Base-by-base conservation (phyloP, 2,888 invertebrate species). In the Prenolepis imparis region DNA sequence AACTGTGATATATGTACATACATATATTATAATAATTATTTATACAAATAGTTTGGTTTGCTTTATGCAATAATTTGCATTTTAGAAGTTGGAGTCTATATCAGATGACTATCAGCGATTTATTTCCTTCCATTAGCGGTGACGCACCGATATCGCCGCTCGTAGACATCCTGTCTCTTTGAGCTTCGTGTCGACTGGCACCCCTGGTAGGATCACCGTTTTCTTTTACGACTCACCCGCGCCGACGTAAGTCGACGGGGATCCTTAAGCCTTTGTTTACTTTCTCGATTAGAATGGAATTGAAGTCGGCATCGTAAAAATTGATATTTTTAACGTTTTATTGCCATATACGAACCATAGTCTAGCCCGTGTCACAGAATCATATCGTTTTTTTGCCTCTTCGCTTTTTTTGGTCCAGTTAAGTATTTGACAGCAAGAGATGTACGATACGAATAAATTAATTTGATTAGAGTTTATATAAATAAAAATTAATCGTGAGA, bases 151-250 rank as follows among this genome's bases (percentile, higher is more conserved):
- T 70, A 77, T 68, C 67, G 84, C 73, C 66, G 61, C 75, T 84
- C 78, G 18, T 41, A 70, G 73, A 72, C 77, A 28, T 80, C 66
- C 61, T 73, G 84, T 84, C 83, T 82, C 78, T 81, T 80, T 70
- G 83, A 86, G 82, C 92, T 92, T 91, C 94, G 94, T 94, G 94
- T 92, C 93, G 86, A 93, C 88, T 86, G 91, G 92, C 90, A 91
- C 55, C 85, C 88, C 86, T 82, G 82, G 72, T 66, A 78, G 94
- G 94, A 94, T 94, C 92, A 94, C 87, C 89, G 87, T 87, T 87
- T 89, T 85, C 88, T 92, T 93, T 93, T 92, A 93, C 90, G 93
- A 93, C 89, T 87, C 83, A 84, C 84, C 66, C 77, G 64, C 48
- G 48, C 66, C 78, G 52, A 78, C 81, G 72, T 87, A 75, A 87